Percentiles rank a stretch among this genome's conserved stretches.
phyloP scores from a whole-genome alignment of 2,888 invertebrate genomes.

The Epinotia demarniana region DNA sequence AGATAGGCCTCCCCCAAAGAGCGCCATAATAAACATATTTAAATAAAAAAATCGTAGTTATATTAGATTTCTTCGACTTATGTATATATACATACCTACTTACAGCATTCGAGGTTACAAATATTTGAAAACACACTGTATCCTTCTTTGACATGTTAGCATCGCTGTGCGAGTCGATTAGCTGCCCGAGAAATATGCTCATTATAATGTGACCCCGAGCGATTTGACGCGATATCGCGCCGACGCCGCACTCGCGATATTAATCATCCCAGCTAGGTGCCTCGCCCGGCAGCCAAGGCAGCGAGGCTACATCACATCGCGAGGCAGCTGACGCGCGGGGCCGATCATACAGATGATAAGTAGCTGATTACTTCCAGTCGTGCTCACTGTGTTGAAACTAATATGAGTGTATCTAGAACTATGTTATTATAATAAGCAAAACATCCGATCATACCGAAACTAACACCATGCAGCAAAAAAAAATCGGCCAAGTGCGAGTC shows the following conservation, averaged over 20 bases:
- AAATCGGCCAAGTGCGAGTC: too few relatives aligned
- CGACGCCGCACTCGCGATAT: slow-evolving; percentile 14
- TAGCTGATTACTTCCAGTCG: not conserved
- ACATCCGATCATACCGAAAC: too few relatives aligned
- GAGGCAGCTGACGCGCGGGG: not conserved
- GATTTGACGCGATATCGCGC: slow-evolving; percentile 5
- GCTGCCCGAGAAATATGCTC: not conserved
- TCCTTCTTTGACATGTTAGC: not conserved
- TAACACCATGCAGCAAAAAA: too few relatives aligned
- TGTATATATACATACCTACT: too few relatives aligned
- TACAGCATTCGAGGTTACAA: too few relatives aligned
- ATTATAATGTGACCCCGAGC: not conserved
- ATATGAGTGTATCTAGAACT: not conserved
- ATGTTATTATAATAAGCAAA: too few relatives aligned
- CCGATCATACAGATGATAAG: not conserved
- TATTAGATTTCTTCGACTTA: too few relatives aligned
- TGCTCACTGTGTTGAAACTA: not conserved
- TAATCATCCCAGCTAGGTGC: slow-evolving; percentile 25
- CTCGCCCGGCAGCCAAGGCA: not conserved
- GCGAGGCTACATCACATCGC: not conserved
- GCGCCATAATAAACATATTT: too few relatives aligned
- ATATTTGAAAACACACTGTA: too few relatives aligned
- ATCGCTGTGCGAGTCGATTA: not conserved
- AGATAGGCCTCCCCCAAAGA: too few relatives aligned
- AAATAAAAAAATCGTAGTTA: too few relatives aligned